These are phyloP conservation scores for Microdon myrmicae DNA, from an alignment of 2,888 invertebrate species.

Conservation along the genomic window DNA sequence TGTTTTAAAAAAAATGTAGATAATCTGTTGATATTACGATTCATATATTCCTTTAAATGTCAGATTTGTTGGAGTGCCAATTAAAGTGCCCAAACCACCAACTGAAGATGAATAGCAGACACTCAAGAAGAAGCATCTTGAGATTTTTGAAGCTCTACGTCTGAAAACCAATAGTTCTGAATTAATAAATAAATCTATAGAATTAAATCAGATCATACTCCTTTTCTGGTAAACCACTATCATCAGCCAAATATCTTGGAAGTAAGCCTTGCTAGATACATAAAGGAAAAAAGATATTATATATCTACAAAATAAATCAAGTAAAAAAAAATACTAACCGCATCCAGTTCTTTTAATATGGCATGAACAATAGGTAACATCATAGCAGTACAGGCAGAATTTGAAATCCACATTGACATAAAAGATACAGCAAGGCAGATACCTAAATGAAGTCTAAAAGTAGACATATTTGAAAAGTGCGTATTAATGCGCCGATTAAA, in stretches of 20 bases:
- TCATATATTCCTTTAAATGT: conserved; percentile 82
- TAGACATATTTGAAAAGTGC: not conserved
- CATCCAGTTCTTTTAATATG: conserved; percentile 79
- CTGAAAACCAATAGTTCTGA: conserved; percentile 16
- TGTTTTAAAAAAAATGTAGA: no score
- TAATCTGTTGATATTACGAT: conserved; percentile 61
- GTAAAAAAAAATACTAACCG: no score
- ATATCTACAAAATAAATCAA: no score
- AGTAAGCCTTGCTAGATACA: no score
- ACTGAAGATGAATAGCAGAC: conserved; percentile 80
- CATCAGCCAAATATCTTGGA: no score
- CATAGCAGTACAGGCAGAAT: conserved; percentile 91
- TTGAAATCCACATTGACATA: conserved; percentile 94
- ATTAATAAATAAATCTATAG: no score
- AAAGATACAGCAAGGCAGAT: conserved; percentile 87
- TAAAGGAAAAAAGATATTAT: no score
- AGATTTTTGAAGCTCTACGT: conserved; percentile 73
- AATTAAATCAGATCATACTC: no score
- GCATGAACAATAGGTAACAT: conserved; percentile 91
- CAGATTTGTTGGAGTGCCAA: conserved; percentile 83
- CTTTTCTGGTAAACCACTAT: no score
- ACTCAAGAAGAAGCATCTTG: conserved; percentile 79
- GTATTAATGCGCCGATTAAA: no score
- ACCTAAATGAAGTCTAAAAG: conserved; percentile 78
- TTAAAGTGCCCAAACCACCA: conserved; percentile 79